phyloP scores from a whole-genome alignment of 1,140 invertebrate species.

The Drosophila varians region DNA sequence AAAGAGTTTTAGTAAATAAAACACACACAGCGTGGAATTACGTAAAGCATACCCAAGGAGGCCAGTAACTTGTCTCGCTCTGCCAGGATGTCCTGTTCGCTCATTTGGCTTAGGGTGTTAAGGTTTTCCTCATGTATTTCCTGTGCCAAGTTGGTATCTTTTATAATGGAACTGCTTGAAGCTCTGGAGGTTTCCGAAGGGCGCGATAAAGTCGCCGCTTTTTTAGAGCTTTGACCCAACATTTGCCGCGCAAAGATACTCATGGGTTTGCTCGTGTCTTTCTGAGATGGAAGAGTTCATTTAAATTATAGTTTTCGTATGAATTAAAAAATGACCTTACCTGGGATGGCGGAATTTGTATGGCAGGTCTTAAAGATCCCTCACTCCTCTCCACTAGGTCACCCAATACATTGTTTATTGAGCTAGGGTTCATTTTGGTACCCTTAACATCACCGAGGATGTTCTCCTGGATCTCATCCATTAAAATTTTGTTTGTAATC shows the following conservation, averaged over 20 bases:
- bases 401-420: slow-evolving; percentile 85
- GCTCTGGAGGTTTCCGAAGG: background rate
- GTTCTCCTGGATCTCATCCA: slow-evolving; percentile 76
- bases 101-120: slow-evolving; percentile 88
- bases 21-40: background rate
- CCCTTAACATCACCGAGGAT: slow-evolving; percentile 65
- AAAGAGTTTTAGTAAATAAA: background rate
- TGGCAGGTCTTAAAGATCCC: background rate
- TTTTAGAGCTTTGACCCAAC: slow-evolving; percentile 22
- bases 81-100: slow-evolving; percentile 89
- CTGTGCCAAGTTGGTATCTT: slow-evolving; percentile 85
- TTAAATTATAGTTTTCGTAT: background rate
- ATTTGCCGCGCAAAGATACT: slow-evolving; percentile 59
- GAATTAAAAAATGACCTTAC: background rate
- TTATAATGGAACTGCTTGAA: slow-evolving; percentile 84
- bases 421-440: slow-evolving; percentile 24
- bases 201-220: background rate
- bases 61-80: slow-evolving; percentile 89
- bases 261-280: slow-evolving; percentile 3
- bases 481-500: slow-evolving; percentile 26
- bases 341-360: background rate
- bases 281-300: slow-evolving; percentile 7
- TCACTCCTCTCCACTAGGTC: slow-evolving; percentile 85
- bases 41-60: slow-evolving; percentile 85
- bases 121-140: slow-evolving; percentile 91